Evolutionary conservation across 2,113 vertebrate species (phyloP).

Genomic region (Sinocyclocheilus anshuiensis): DNA sequence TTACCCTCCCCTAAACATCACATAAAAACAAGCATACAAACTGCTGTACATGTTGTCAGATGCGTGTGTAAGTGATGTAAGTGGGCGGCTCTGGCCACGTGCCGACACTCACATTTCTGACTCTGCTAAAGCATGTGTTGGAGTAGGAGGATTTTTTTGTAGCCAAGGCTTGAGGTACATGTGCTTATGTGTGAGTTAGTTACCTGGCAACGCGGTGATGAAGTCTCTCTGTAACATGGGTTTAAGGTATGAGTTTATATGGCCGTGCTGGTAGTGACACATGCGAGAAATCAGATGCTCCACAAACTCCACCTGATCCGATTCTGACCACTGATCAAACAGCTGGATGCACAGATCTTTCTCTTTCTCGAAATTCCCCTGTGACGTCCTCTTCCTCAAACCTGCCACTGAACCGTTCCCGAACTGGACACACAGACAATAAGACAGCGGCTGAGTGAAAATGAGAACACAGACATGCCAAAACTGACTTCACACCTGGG

Average conservation of each 20-base stretch:
- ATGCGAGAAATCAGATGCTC: conserved; percentile 98
- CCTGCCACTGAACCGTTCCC: conserved; percentile 93
- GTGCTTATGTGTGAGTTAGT: background rate
- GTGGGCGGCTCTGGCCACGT: conserved; percentile 2
- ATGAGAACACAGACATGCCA: too few species aligned
- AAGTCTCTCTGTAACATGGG: conserved; percentile 99
- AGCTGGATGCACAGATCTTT: conserved; percentile 97
- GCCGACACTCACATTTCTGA: background rate
- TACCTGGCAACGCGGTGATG: conserved; percentile 97
- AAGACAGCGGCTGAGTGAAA: background rate
- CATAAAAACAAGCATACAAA: background rate
- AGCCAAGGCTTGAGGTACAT: background rate
- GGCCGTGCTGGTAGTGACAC: conserved; percentile 99
- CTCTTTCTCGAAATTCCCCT: conserved; percentile 95
- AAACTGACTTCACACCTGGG: too few species aligned
- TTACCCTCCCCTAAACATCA: too few species aligned
- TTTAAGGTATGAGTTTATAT: conserved; percentile 99
- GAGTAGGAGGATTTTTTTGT: background rate
- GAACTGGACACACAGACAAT: conserved; percentile 73
- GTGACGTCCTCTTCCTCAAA: conserved; percentile 91
- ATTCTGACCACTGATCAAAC: conserved; percentile 99
- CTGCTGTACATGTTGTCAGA: background rate
- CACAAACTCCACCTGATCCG: conserved; percentile 98
- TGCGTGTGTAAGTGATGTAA: conserved; percentile 2
- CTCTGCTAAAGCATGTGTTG: conserved; percentile 9